Base-by-base conservation (phyloP, 1,140 invertebrate species). In the Pectinophora gossypiella region DNA sequence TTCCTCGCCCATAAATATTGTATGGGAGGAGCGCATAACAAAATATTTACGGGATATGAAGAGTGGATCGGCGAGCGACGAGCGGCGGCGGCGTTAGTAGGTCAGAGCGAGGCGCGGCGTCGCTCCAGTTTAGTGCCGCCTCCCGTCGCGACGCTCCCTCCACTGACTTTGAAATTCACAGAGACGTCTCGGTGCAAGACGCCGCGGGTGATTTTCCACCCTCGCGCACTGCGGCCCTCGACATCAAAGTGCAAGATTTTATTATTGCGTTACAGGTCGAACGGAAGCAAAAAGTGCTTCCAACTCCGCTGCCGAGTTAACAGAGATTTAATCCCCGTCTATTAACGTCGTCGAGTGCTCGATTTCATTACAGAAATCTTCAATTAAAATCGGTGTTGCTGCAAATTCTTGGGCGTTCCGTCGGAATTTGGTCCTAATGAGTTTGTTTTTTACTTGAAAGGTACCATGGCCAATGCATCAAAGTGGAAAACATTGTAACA, bases 241-340 rank as follows among this genome's bases (percentile, higher is more conserved):
- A 81, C 71, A 79, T 82, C 81, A 85, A 85, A 84, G 76, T 72
- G 69, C 64, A 68, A 70, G 64, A 69, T 73, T 75, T 71, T 76
- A 75, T 82, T 74, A 76, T 76, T 65, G 42, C 62, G 59, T 72
- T 71, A 79, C 55, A 47, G 61, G 53, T 22, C 56, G 61, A 61
- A 68, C 64, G 65, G 54, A 65, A 57, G 58, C 59, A 60, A 67
- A 76, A 69, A 76, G 63, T 62, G 64, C 72, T 62, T 53, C 45
- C 19, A 54, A 54, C 61, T 50, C 56, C 58, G 48, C 59, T 57
- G 58, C 54, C 7, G 36, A 40, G 36, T 67, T 48, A 55, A 16
- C 38, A 36, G 49, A 69, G 61, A 71, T 72, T 76, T 62, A 76
- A 77, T 77, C 62, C 56, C 51, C 63, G 22, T 16, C 38, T 52